phyloP scores from a whole-genome alignment of 2,797 vertebrate genomes.

The Darevskia mixta region DNA sequence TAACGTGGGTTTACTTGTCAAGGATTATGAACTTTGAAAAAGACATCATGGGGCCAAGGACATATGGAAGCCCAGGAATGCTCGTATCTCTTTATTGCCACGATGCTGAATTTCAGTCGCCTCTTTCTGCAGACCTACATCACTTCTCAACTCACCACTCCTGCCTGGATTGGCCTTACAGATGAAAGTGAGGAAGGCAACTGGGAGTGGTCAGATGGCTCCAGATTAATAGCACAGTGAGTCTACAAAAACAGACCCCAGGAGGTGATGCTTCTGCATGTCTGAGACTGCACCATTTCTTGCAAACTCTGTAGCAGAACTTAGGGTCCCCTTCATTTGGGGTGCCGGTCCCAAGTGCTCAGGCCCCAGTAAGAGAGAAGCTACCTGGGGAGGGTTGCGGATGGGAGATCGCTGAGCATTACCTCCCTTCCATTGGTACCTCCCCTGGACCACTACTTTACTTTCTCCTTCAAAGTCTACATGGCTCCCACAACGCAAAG shows the following conservation, averaged over 20 bases:
- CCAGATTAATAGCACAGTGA: constrained; percentile 6
- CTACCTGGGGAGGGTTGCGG: too few relatives aligned
- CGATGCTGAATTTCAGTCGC: too few relatives aligned
- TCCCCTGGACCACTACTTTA: too few relatives aligned
- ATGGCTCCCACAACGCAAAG: too few relatives aligned
- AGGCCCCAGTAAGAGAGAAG: not conserved
- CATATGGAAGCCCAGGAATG: too few relatives aligned
- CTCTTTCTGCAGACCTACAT: not conserved
- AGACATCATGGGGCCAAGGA: too few relatives aligned
- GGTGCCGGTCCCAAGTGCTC: not conserved
- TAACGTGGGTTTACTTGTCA: too few relatives aligned
- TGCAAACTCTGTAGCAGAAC: not conserved
- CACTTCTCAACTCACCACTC: not conserved
- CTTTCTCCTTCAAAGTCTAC: too few relatives aligned
- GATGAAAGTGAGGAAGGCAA: not conserved
- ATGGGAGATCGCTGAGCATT: too few relatives aligned
- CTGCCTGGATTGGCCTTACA: constrained; percentile 20
- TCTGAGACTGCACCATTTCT: not conserved
- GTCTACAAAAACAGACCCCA: not conserved
- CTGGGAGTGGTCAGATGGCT: constrained; percentile 19
- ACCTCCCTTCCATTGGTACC: too few relatives aligned
- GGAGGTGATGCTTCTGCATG: not conserved
- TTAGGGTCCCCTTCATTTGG: not conserved
- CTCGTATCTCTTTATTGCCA: too few relatives aligned
- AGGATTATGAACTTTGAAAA: too few relatives aligned